Conservation (phyloP, 2,113 vertebrate species). For the Lanius ludovicianus region DNA sequence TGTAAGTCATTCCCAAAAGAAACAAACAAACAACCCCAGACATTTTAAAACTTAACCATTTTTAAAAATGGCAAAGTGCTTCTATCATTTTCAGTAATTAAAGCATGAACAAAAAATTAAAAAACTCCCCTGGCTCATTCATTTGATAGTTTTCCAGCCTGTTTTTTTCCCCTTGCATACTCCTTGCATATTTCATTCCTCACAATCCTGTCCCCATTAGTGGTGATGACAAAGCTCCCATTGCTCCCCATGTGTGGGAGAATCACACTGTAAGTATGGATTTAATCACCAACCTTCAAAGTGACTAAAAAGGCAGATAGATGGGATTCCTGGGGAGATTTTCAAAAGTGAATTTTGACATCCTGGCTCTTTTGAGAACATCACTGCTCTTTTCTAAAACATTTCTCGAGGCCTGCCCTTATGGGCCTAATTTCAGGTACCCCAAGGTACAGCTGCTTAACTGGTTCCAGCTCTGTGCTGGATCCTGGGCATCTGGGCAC, state of each 20-base stretch:
- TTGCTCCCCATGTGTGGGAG: constrained; percentile 62
- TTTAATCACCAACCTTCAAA: constrained; percentile 70
- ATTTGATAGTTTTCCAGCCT: constrained; percentile 38
- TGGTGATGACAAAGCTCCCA: constrained; percentile 67
- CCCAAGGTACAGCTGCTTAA: constrained; percentile 2
- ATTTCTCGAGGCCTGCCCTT: neutral
- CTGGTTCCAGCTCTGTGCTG: neutral
- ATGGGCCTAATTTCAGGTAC: constrained; percentile 50
- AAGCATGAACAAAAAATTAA: constrained; percentile 21
- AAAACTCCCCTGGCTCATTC: constrained; percentile 9
- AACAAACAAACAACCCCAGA: constrained; percentile 39
- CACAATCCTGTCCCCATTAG: constrained; percentile 56
- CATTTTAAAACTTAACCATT: neutral
- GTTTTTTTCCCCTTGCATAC: neutral
- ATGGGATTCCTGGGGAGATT: constrained; percentile 64
- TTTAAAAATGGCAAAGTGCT: neutral
- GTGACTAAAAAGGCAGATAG: constrained; percentile 58
- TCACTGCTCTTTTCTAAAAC: constrained; percentile 28
- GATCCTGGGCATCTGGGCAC: neutral
- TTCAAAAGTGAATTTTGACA: constrained; percentile 62
- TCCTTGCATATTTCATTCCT: constrained; percentile 53
- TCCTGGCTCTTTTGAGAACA: constrained; percentile 34
- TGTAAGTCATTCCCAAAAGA: constrained; percentile 23
- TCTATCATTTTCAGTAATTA: constrained; percentile 43
- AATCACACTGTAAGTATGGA: constrained; percentile 62